Evolutionary conservation across 2,888 invertebrate species (phyloP).

Genomic region (Itoplectis maculator): DNA sequence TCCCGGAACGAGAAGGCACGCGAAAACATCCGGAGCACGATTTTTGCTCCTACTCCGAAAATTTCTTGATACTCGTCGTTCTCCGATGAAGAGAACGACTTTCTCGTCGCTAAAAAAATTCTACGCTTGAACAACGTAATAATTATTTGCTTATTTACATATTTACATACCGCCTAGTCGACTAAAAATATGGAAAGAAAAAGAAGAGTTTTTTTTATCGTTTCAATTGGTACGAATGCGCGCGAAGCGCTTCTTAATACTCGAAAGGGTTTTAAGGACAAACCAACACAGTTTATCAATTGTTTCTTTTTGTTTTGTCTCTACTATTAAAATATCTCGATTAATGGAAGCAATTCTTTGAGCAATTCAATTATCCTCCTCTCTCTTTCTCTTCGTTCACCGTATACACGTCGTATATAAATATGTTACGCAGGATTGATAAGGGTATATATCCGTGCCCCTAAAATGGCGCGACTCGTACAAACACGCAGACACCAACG

Average conservation of each 20-base stretch:
- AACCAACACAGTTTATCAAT: slow-evolving; percentile 20
- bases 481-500: slow-evolving; percentile 17
- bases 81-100: not conserved
- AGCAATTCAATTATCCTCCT: slow-evolving; percentile 79
- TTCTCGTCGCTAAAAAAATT: slow-evolving; percentile 17
- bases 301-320: slow-evolving; percentile 29
- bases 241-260: slow-evolving; percentile 43
- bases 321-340: slow-evolving; percentile 50
- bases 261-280: slow-evolving; percentile 32
- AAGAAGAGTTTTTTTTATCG: slow-evolving; percentile 8
- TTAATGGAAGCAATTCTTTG: slow-evolving; percentile 81
- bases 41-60: slow-evolving; percentile 15
- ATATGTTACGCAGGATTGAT: slow-evolving; percentile 15
- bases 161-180: slow-evolving; percentile 45
- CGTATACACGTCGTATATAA: slow-evolving; percentile 35
- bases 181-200: slow-evolving; percentile 33
- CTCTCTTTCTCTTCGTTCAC: slow-evolving; percentile 41
- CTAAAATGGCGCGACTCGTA: slow-evolving; percentile 39
- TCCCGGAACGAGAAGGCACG: slow-evolving; percentile 59
- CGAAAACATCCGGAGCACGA: not conserved
- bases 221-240: slow-evolving; percentile 47
- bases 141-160: slow-evolving; percentile 49
- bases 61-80: slow-evolving; percentile 31
- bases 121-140: slow-evolving; percentile 22
- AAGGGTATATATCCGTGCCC: slow-evolving; percentile 27